These are phyloP conservation scores for Drosophila kanapiae DNA, from an alignment of 1,140 invertebrate genomes.

Conservation along the genomic window DNA sequence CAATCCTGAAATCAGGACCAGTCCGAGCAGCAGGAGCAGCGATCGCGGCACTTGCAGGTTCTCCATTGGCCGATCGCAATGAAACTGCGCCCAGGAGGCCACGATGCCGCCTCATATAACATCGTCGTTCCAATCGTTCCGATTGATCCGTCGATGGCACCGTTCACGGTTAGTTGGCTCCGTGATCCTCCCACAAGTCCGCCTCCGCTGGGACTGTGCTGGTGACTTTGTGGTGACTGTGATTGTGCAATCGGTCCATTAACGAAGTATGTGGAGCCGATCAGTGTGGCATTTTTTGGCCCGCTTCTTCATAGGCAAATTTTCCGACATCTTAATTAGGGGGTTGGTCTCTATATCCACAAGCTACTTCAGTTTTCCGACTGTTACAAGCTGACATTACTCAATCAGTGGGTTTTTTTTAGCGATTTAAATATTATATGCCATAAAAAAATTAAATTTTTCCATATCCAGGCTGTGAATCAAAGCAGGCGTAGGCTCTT, in stretches of 20 bases:
- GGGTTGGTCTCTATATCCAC: neutral
- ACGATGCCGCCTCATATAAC: slow-evolving; percentile 47
- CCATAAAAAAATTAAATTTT: neutral
- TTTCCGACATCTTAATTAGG: slow-evolving; percentile 13
- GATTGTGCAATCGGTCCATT: slow-evolving; percentile 19
- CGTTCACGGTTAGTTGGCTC: slow-evolving; percentile 57
- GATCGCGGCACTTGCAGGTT: slow-evolving; percentile 22
- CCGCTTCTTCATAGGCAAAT: slow-evolving; percentile 24
- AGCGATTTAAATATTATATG: too few species aligned
- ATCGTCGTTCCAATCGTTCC: slow-evolving; percentile 14
- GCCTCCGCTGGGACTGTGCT: neutral
- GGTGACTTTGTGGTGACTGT: neutral
- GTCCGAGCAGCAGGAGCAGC: slow-evolving; percentile 17
- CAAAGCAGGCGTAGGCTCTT: too few species aligned
- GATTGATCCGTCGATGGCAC: slow-evolving; percentile 1
- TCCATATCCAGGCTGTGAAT: too few species aligned
- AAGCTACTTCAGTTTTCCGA: slow-evolving; percentile 14
- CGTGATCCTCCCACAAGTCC: slow-evolving; percentile 14
- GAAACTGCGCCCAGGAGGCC: slow-evolving; percentile 47
- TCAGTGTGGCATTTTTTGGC: slow-evolving; percentile 15
- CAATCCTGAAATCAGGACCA: slow-evolving; percentile 11
- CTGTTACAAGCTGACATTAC: neutral
- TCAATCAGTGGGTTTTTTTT: neutral
- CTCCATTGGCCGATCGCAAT: slow-evolving; percentile 24
- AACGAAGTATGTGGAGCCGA: slow-evolving; percentile 11